Evolutionary conservation across 2,113 vertebrate genomes (phyloP), one percentile per base, ranked within the genome.

Genomic region (Balaenoptera acutorostrata): DNA sequence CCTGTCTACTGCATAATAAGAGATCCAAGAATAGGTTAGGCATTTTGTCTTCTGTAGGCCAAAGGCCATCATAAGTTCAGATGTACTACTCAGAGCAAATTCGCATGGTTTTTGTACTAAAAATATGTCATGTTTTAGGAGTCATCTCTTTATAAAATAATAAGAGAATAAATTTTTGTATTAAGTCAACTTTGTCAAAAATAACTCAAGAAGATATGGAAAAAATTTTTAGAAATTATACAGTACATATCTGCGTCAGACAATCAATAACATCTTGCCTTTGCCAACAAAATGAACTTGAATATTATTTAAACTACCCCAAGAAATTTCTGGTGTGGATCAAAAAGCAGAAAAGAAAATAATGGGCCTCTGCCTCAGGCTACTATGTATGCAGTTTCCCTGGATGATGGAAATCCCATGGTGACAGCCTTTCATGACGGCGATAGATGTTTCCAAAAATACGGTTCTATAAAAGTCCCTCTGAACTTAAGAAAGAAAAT

Each of bases 21-120:
- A 95, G 85, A 95, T 36, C 57, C 85, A 87, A 93, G 59, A 96
- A 96, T 75, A 97, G 80, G 21, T 77, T 75, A 83, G 29, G 21
- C 55, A 41, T 94, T 97, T 59, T 75, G 31, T 80, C 84, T 95
- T 80, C 55, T 75, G 63, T 44, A 86, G 36, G 31, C 49, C 15
- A 49, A 84, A 95, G 84, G 57, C 64, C 74, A 84, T 71, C 8
- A 0, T 69, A 96, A 96, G 87, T 92, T 95, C 92, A 96, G 39
- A n/a, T 44, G 31, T 57, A 46, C 44, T 68, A 49, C 15, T 55
- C 49, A 61, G 44, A 83, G 49, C 10, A 89, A 61, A 89, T 95
- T 87, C 27, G 0, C 75, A 29, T 61, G 31, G 29, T 88, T 75
- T 81, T 64, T 90, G 6, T 33, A 81, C 9, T 36, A 93, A 93